Conservation (phyloP, 2,888 invertebrate species). For the Leptura quadrifasciata region DNA sequence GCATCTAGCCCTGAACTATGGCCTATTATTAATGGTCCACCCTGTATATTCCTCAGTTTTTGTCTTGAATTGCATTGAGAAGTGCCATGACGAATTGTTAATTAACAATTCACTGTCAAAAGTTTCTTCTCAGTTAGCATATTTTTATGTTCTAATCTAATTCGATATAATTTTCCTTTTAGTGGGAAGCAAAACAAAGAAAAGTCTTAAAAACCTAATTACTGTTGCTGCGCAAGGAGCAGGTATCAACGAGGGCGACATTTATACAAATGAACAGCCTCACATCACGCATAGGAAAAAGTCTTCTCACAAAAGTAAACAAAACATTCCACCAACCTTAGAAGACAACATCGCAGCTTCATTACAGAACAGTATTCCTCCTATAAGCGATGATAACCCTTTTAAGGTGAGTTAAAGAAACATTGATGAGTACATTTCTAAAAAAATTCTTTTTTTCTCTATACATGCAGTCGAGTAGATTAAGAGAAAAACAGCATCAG, state of each 20-base stretch:
- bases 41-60: too few relatives aligned
- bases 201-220: conserved; percentile 67
- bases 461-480: conserved; percentile 63
- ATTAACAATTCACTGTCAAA: too few relatives aligned
- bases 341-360: conserved; percentile 75
- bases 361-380: conserved; percentile 71
- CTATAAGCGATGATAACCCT: conserved; percentile 77
- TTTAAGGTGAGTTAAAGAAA: conserved; percentile 75
- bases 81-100: too few relatives aligned
- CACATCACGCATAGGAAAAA: conserved; percentile 56
- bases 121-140: too few relatives aligned
- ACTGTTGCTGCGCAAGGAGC: conserved; percentile 76
- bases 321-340: conserved; percentile 67
- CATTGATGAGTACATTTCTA: conserved; percentile 33
- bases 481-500: conserved; percentile 68
- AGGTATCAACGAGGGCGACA: conserved; percentile 77
- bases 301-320: conserved; percentile 61
- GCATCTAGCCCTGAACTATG: too few relatives aligned
- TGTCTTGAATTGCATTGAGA: too few relatives aligned
- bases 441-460: conserved; percentile 48
- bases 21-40: too few relatives aligned
- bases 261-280: conserved; percentile 72
- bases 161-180: conserved; percentile 30
- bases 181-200: conserved; percentile 58
- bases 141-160: too few relatives aligned